Base-by-base conservation (phyloP, 2,797 vertebrate genomes). In the Eidolon dupreanum region DNA sequence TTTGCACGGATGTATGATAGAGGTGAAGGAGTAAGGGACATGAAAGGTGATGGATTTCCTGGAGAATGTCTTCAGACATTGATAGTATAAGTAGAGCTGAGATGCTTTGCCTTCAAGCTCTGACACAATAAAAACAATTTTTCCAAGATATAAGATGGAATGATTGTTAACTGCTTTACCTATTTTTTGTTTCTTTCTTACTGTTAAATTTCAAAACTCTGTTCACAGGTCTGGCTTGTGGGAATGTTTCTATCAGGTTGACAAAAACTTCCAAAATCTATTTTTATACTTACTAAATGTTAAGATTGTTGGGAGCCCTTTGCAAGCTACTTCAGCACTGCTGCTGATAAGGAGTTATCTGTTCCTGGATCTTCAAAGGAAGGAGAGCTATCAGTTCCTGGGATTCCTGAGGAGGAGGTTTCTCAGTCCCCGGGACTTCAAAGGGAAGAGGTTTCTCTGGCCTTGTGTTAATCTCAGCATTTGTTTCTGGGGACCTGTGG, bases 21-120 rank as follows among this genome's bases (percentile, higher is more conserved):
- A 61, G 26, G 0, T 33, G 8, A 68, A 8, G 8, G 20, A 20
- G 2, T 15, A 0, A 8, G 1, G 12, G 6, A 15, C 13, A 6
- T n/a, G 22, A 68, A 22, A 28, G 3, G 3, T 57, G 15, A 38
- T 55, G 12, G 2, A 55, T 70, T 88, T 59, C 11, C 85, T 20
- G 33, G n/a, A 59, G 31, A 71, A 31, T 41, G 11, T 71, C 26
- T n/a, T 68, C 43, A 75, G 9, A 8, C n/a, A 12, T n/a, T 74
- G 22, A 19, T 41, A 28, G 1, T 43, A 43, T 61, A 33, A 73
- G 4, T 22, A 88, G 2, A 51, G 7, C 1, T 53, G 1, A 87
- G 5, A 51, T 0, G 28, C 3, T 38, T 33, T 22, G 6, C 2
- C 16, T 85, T 79, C 13, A 12, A 73, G 5, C 13, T 75, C 63